Conservation (phyloP, 2,113 vertebrate species). For the Lichenostomus cassidix region DNA sequence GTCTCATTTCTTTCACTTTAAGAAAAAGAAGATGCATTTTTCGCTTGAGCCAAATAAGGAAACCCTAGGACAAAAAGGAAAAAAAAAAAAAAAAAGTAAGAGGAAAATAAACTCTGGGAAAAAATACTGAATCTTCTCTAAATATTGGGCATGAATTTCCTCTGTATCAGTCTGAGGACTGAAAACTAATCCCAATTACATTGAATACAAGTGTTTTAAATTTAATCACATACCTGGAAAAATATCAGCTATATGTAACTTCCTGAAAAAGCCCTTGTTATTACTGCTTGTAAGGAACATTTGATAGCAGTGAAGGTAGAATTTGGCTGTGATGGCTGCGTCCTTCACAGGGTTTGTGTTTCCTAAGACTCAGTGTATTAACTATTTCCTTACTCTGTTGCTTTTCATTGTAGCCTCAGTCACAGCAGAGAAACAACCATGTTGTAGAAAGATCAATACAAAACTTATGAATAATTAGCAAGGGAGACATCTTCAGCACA, state of each 20-base stretch:
- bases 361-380: background rate
- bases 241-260: background rate
- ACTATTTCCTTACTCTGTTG: background rate
- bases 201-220: background rate
- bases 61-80: background rate
- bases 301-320: background rate
- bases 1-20: background rate
- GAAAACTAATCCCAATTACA: background rate
- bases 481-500: background rate
- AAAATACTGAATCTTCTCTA: background rate
- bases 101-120: background rate
- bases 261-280: background rate
- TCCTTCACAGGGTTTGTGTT: background rate
- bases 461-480: background rate
- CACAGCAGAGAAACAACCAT: background rate
- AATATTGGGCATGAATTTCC: background rate
- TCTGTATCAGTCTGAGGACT: background rate
- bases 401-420: background rate
- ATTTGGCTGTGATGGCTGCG: background rate
- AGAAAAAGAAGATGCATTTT: background rate
- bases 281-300: background rate
- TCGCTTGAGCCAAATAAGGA: background rate
- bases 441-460: conserved; percentile 6
- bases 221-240: background rate
- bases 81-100: too few species aligned